Conservation (phyloP, 2,888 invertebrate species). For the Syrista parreyssii region DNA sequence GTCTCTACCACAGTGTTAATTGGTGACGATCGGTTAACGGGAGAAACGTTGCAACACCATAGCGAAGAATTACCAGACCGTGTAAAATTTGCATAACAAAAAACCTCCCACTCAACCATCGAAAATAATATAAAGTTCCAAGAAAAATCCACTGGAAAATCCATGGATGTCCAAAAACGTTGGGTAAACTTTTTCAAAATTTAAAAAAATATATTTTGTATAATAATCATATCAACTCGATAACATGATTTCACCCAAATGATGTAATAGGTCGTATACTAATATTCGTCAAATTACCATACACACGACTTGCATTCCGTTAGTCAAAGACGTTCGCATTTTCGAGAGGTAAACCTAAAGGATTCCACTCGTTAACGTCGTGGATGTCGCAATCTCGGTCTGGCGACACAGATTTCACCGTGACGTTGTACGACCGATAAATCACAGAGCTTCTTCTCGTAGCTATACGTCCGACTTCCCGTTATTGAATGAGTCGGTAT, state of each 20-base stretch:
- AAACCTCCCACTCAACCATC: neutral
- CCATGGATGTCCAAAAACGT: neutral
- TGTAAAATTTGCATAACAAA: neutral
- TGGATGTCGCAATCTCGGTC: neutral
- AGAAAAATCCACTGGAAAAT: neutral
- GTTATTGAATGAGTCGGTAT: constrained; percentile 41
- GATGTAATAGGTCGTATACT: neutral
- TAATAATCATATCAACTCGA: neutral
- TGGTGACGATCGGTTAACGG: neutral
- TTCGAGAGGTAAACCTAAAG: neutral
- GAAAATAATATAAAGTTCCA: neutral
- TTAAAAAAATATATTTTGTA: neutral
- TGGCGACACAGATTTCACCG: constrained; percentile 35
- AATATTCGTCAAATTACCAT: neutral
- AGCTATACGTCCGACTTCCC: constrained; percentile 49
- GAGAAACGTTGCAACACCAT: neutral
- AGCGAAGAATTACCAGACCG: neutral
- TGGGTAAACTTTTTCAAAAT: neutral
- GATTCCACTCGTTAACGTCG: neutral
- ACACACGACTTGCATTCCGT: neutral
- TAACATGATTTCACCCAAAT: neutral
- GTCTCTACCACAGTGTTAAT: neutral
- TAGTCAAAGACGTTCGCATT: neutral
- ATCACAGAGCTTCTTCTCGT: constrained; percentile 44
- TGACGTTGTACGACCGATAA: constrained; percentile 47